Conservation (phyloP, 2,113 vertebrate species). For the Dryoscopus gambensis region DNA sequence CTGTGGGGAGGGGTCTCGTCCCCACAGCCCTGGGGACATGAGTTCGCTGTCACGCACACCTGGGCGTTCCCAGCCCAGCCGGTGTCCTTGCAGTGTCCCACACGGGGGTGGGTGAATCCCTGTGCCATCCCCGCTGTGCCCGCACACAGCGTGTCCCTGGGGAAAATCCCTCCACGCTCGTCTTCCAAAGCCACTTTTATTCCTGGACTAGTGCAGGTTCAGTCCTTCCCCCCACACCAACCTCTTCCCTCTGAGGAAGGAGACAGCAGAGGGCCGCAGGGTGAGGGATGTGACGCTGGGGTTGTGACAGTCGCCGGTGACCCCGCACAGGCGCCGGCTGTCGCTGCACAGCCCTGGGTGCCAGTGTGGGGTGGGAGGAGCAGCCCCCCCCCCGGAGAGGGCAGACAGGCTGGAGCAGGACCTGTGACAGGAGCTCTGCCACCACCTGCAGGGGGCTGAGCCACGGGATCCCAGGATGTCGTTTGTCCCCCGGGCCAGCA, state of each 20-base stretch:
- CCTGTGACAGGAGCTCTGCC: neutral
- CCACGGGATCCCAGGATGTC: neutral
- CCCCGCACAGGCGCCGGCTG: fast-evolving
- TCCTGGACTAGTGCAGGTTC: neutral
- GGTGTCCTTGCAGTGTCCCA: neutral
- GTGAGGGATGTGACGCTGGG: neutral
- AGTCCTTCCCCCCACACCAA: neutral
- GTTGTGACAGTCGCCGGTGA: neutral
- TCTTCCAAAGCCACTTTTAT: neutral
- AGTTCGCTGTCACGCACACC: neutral
- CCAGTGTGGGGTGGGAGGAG: neutral
- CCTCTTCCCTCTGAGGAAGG: neutral
- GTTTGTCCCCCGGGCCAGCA: neutral
- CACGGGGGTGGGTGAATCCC: neutral
- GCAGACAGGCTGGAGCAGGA: fast-evolving
- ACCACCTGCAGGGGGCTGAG: neutral
- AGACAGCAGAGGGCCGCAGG: neutral
- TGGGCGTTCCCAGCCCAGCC: fast-evolving
- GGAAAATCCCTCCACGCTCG: neutral
- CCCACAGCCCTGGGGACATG: neutral
- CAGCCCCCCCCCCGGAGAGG: neutral
- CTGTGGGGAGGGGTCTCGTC: neutral
- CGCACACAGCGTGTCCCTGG: neutral
- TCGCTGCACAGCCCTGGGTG: neutral
- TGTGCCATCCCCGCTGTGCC: neutral